Percentiles rank a stretch among this genome's conserved stretches.
phyloP scores from a whole-genome alignment of 2,888 invertebrate genomes.

The Microctonus hyperodae region DNA sequence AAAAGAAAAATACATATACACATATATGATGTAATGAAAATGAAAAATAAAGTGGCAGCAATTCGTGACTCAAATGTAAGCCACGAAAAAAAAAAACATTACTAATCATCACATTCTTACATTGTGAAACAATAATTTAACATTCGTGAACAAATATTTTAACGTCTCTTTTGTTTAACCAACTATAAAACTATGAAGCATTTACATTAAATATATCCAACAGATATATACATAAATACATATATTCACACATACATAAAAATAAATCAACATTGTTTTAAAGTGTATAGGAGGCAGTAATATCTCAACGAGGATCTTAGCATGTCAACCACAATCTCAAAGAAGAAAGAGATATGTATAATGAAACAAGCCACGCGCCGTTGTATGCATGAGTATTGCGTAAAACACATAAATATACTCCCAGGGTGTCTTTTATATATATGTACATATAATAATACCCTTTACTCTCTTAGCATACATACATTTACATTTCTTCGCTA shows the following conservation, averaged over 20 bases:
- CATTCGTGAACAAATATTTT: not conserved
- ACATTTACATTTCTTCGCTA: conserved; percentile 1
- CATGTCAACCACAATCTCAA: conserved; percentile 3
- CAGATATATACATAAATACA: not conserved
- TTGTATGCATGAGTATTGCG: conserved; percentile 6
- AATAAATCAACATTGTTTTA: not conserved
- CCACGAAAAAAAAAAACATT: not conserved
- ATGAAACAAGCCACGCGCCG: conserved; percentile 4
- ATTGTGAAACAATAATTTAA: not conserved
- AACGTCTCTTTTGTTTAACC: not conserved
- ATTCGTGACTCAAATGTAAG: not conserved
- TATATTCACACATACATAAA: not conserved
- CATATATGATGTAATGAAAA: too few relatives aligned
- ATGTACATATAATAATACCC: too few relatives aligned
- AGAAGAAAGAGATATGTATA: not conserved
- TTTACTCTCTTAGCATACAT: conserved; percentile 1
- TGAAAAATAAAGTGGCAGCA: not conserved
- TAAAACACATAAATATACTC: conserved; percentile 24
- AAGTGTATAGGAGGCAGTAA: not conserved
- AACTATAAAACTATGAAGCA: not conserved
- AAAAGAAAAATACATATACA: not conserved
- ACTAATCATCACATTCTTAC: not conserved
- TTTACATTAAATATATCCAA: conserved; percentile 4
- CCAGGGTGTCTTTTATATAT: conserved; percentile 16
- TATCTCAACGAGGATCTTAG: conserved; percentile 10